These are phyloP conservation scores for Sarcophaga bullata DNA, from an alignment of 1,140 invertebrate species.

Conservation along the genomic window DNA sequence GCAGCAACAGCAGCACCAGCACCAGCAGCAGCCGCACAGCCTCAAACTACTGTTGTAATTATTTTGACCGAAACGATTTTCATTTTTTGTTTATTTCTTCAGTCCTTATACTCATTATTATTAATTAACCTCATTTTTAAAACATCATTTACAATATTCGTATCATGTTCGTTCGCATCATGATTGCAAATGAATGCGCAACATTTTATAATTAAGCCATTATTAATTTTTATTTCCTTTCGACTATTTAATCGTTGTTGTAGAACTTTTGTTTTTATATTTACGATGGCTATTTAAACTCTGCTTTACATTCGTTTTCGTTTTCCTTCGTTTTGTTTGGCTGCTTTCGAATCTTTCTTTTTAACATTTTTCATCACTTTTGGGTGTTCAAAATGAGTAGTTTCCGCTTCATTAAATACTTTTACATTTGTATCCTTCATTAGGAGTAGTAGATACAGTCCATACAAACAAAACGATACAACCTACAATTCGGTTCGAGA, in stretches of 20 bases:
- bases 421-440: slow-evolving; percentile 27
- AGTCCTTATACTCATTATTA: background rate
- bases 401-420: slow-evolving; percentile 37
- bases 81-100: no score
- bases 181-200: background rate
- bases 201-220: slow-evolving; percentile 34
- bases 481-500: background rate
- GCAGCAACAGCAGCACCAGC: no score
- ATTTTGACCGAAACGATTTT: no score
- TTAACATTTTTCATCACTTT: slow-evolving; percentile 6
- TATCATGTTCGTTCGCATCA: background rate
- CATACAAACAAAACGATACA: background rate
- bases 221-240: slow-evolving; percentile 32
- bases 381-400: slow-evolving; percentile 31
- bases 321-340: background rate
- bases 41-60: no score
- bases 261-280: background rate
- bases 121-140: slow-evolving; percentile 31
- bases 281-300: background rate
- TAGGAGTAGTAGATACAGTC: background rate
- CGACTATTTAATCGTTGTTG: background rate
- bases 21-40: no score
- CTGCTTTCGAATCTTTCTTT: background rate
- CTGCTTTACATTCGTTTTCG: background rate
- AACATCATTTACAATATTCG: slow-evolving; percentile 11